phyloP scores from a whole-genome alignment of 2,113 vertebrate genomes.

The Chionomys nivalis region DNA sequence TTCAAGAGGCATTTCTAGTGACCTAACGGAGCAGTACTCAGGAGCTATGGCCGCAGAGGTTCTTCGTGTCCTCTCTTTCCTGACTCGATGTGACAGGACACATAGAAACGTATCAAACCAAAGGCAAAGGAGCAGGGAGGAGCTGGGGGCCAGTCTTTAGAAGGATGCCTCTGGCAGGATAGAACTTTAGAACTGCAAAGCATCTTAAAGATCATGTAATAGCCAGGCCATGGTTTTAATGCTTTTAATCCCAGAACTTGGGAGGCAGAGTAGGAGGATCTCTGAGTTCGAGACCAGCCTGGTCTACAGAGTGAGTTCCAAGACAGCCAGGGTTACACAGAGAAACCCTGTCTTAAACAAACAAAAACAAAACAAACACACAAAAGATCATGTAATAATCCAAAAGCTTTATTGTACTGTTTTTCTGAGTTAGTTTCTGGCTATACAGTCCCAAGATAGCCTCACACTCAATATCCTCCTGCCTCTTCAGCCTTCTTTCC shows the following conservation, averaged over 20 bases:
- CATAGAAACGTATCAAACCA: neutral
- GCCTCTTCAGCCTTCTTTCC: neutral
- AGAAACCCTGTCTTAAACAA: too few relatives aligned
- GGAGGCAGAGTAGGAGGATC: neutral
- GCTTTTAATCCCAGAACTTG: neutral
- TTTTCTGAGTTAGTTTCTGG: neutral
- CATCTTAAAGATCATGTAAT: constrained; percentile 1
- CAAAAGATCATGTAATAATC: neutral
- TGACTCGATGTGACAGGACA: neutral
- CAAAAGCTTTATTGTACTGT: neutral
- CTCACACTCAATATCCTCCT: neutral
- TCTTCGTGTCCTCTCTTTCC: neutral
- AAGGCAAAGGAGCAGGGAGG: neutral
- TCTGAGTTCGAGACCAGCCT: neutral
- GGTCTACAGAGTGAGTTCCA: too few relatives aligned
- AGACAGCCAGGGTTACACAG: too few relatives aligned
- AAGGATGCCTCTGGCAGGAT: neutral
- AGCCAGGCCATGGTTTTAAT: neutral
- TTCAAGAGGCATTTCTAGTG: neutral
- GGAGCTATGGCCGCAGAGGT: neutral
- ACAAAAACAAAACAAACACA: neutral
- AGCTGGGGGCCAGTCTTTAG: neutral
- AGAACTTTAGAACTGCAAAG: constrained; percentile 23
- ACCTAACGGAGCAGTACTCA: neutral
- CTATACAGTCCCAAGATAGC: neutral